Conservation (phyloP, 2,113 vertebrate species). For the Motacilla tschutschensis region DNA sequence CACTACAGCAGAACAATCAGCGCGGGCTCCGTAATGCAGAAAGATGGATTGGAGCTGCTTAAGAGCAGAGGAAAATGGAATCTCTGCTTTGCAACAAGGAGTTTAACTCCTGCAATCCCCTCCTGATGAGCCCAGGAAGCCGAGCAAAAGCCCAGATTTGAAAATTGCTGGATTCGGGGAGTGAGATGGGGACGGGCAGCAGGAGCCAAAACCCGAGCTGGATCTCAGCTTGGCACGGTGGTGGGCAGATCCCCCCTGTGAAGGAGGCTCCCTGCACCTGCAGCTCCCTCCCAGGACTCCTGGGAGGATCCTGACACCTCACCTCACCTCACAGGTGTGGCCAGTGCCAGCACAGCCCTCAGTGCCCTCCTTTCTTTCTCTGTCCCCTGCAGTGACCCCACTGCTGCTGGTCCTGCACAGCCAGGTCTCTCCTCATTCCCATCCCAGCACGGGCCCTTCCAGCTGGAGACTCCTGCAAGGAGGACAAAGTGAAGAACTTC, state of each 20-base stretch:
- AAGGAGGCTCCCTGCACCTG: fast-evolving
- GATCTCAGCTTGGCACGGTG: fast-evolving
- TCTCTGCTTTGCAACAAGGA: background rate
- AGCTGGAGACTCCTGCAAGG: background rate
- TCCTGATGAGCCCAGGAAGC: background rate
- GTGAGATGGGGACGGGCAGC: background rate
- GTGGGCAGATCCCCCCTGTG: fast-evolving
- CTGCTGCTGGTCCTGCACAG: background rate
- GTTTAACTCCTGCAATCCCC: conserved; percentile 2
- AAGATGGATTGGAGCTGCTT: conserved; percentile 58
- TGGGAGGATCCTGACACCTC: background rate
- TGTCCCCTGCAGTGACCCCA: background rate
- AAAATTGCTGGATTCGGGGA: background rate
- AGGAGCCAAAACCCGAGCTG: background rate
- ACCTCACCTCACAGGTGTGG: fast-evolving
- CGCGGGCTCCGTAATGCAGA: background rate
- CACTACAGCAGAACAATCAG: conserved; percentile 46
- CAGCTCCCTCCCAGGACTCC: fast-evolving
- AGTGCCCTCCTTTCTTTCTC: background rate
- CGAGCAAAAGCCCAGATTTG: background rate
- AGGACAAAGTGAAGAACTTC: background rate
- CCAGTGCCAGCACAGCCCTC: fast-evolving
- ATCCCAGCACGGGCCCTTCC: background rate
- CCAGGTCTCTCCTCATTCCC: fast-evolving
- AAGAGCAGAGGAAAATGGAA: conserved; percentile 22